These are phyloP conservation scores for Pteronotus mesoamericanus DNA, from an alignment of 2,797 vertebrate species.

Conservation along the genomic window DNA sequence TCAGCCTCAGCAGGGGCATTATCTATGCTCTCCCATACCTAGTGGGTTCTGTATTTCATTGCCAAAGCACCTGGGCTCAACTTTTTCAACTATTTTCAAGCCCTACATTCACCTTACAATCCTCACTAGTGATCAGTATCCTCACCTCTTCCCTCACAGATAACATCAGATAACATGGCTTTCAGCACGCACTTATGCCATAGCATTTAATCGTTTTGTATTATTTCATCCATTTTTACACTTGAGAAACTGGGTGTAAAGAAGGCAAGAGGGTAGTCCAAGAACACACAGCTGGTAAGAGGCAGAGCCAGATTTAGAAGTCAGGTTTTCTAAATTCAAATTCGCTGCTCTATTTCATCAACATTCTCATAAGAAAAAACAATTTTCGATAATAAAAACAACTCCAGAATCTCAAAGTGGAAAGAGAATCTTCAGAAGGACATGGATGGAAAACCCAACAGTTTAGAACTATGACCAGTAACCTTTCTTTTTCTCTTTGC, in stretches of 20 bases:
- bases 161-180: background rate
- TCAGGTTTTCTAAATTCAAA: background rate
- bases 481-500: background rate
- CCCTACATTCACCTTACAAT: background rate
- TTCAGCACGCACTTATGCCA: background rate
- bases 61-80: background rate
- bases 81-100: background rate
- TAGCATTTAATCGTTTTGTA: background rate
- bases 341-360: background rate
- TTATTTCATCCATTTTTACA: background rate
- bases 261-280: background rate
- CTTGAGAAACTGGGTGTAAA: background rate
- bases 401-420: background rate
- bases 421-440: background rate
- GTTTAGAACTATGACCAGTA: background rate
- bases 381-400: background rate
- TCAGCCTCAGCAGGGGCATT: background rate
- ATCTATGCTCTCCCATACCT: background rate
- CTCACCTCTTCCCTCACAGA: background rate
- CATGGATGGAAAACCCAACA: background rate
- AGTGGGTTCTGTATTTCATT: background rate
- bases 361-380: background rate
- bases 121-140: background rate
- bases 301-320: background rate
- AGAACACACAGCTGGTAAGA: background rate